Evolutionary conservation across 2,113 vertebrate genomes (phyloP).

Genomic region (Diadophis punctatus): DNA sequence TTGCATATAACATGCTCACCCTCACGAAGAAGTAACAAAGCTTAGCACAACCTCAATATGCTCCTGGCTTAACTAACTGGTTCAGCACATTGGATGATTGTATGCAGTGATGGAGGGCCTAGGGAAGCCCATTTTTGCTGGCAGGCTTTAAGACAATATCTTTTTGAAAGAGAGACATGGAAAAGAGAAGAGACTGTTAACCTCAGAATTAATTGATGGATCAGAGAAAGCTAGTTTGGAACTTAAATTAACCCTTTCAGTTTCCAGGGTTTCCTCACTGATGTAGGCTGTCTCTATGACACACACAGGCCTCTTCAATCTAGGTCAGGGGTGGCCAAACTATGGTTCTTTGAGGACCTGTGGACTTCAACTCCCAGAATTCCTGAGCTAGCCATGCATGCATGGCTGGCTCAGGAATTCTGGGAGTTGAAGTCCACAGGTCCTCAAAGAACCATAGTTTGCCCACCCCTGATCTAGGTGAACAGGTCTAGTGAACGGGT

Average conservation of each 20-base stretch:
- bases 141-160: neutral
- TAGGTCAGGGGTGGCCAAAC: too few species aligned
- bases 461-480: too few species aligned
- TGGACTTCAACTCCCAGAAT: too few species aligned
- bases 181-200: neutral
- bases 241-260: neutral
- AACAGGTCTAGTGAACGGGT: neutral
- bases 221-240: neutral
- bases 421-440: too few species aligned
- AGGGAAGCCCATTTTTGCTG: neutral
- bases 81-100: neutral
- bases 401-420: too few species aligned
- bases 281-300: neutral
- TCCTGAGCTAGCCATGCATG: too few species aligned
- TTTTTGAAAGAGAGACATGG: neutral
- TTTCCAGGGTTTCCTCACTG: neutral
- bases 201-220: neutral
- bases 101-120: neutral
- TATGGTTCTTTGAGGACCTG: too few species aligned
- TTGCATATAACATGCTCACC: too few species aligned
- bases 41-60: neutral
- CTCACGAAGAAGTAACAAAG: too few species aligned
- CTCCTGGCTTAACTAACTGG: neutral
- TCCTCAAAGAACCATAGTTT: too few species aligned
- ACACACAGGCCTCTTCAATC: neutral